Evolutionary conservation across 2,888 invertebrate species (phyloP).

Genomic region (Netelia fuscicornis): DNA sequence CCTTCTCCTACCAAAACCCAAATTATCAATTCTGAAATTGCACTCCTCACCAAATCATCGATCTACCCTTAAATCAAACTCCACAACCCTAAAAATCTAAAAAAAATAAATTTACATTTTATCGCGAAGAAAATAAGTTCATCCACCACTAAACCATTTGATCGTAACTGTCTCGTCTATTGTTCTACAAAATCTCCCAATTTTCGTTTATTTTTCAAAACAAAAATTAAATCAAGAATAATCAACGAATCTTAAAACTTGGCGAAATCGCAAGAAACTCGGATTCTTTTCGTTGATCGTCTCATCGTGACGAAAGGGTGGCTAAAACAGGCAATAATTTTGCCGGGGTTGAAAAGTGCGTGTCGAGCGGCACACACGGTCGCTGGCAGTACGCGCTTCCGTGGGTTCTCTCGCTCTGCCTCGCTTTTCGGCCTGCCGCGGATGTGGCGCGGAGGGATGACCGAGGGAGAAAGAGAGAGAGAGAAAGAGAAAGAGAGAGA

Average conservation of each 20-base stretch:
- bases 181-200: too few relatives aligned
- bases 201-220: too few relatives aligned
- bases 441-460: conserved; percentile 81
- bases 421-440: conserved; percentile 40
- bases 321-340: conserved; percentile 77
- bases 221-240: background rate
- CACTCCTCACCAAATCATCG: background rate
- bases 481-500: background rate
- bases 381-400: conserved; percentile 12
- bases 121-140: background rate
- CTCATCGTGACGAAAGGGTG: background rate
- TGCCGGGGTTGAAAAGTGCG: conserved; percentile 82
- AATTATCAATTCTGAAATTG: background rate
- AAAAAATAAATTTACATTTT: background rate
- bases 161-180: too few relatives aligned
- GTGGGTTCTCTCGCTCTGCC: conserved; percentile 26
- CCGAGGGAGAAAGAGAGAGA: conserved; percentile 69
- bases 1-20: background rate
- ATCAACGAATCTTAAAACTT: background rate
- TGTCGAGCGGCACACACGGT: conserved; percentile 65
- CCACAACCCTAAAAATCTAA: background rate
- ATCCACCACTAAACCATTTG: background rate
- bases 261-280: background rate
- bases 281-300: background rate
- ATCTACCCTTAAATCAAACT: background rate